Percentiles rank a stretch among this genome's conserved stretches.
Conservation (phyloP, 2,888 invertebrate genomes). For the Lutraria lutraria region DNA sequence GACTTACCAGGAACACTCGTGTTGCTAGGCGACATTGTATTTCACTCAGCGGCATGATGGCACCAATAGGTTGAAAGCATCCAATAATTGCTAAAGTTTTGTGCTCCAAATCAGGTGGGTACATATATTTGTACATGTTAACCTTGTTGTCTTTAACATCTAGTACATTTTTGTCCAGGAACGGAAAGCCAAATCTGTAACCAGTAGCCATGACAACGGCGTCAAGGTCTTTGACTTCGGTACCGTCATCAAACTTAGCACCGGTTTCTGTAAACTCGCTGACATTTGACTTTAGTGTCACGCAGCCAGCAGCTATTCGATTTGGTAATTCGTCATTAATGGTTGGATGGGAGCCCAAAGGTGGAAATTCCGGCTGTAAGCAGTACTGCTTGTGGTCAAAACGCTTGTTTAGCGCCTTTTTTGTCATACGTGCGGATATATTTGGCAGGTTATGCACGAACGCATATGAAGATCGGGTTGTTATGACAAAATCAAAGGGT, state of each 20-base stretch:
- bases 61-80: constrained; percentile 87
- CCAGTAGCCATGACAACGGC: constrained; percentile 85
- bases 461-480: constrained; percentile 56
- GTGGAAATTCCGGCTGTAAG: constrained; percentile 85
- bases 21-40: constrained; percentile 87
- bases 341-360: constrained; percentile 81
- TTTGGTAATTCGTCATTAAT: constrained; percentile 87
- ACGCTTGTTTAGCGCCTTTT: constrained; percentile 76
- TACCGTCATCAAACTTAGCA: constrained; percentile 83
- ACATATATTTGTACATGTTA: constrained; percentile 86
- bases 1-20: constrained; percentile 83
- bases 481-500: constrained; percentile 79
- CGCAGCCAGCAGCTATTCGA: constrained; percentile 84
- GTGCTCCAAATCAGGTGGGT: constrained; percentile 84
- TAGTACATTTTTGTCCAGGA: constrained; percentile 82
- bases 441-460: constrained; percentile 57
- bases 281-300: constrained; percentile 84
- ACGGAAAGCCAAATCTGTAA: constrained; percentile 87
- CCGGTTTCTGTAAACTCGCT: constrained; percentile 79
- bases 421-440: not conserved
- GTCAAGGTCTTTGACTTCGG: constrained; percentile 83
- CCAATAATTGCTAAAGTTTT: constrained; percentile 87
- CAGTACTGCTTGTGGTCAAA: constrained; percentile 86
- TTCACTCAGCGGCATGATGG: constrained; percentile 87
- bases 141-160: constrained; percentile 82